phyloP scores from a whole-genome alignment of 2,113 vertebrate genomes.

The Candoia aspera region DNA sequence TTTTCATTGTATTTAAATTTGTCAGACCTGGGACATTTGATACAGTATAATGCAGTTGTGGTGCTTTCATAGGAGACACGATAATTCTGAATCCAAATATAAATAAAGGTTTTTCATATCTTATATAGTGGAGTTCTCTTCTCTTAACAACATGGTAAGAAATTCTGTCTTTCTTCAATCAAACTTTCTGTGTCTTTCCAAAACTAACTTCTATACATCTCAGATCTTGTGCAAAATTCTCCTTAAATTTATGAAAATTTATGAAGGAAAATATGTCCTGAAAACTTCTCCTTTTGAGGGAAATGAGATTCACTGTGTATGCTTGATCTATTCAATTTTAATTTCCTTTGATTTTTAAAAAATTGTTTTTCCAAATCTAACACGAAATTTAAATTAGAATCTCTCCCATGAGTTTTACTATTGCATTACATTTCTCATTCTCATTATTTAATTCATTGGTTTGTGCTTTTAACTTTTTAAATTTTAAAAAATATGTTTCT shows the following conservation, averaged over 20 bases:
- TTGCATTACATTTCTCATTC: background rate
- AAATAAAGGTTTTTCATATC: background rate
- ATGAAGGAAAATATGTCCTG: background rate
- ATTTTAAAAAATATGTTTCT: background rate
- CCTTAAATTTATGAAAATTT: background rate
- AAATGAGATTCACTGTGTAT: background rate
- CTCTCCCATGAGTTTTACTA: background rate
- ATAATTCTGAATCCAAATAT: too few species aligned
- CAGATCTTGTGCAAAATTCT: background rate
- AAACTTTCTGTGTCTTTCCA: background rate
- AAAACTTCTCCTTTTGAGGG: background rate
- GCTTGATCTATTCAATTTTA: background rate
- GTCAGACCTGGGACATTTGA: background rate
- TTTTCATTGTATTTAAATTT: background rate
- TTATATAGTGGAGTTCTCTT: background rate
- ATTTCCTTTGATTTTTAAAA: background rate
- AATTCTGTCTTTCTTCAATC: background rate
- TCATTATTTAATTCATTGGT: background rate
- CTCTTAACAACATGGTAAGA: background rate
- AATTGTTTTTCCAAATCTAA: background rate
- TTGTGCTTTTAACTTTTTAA: background rate
- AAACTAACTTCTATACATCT: background rate
- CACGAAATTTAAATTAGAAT: background rate
- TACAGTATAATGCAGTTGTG: background rate
- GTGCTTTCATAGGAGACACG: background rate